Percentiles rank a stretch among this genome's conserved stretches.
Conservation (phyloP, 1,140 invertebrate genomes). For the Tetragonula clypearis region DNA sequence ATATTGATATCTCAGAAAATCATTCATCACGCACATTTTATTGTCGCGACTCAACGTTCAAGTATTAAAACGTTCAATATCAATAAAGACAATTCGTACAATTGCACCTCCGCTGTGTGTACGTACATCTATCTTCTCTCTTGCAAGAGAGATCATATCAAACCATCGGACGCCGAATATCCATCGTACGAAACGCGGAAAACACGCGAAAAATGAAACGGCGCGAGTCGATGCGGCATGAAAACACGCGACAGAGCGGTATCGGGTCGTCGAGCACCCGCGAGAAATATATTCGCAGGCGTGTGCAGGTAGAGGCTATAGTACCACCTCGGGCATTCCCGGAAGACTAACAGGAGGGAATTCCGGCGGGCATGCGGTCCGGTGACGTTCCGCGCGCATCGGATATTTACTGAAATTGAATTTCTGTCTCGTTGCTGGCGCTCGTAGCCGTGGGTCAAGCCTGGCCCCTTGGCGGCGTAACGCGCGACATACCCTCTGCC, state of each 20-base stretch:
- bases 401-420: constrained; percentile 73
- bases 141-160: neutral
- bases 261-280: neutral
- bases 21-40: too few species aligned
- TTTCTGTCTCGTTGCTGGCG: constrained; percentile 54
- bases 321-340: neutral
- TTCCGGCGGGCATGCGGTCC: constrained; percentile 14
- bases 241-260: neutral
- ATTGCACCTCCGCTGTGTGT: too few species aligned
- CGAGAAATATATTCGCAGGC: constrained; percentile 7
- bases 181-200: neutral
- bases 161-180: neutral
- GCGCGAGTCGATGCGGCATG: neutral
- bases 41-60: too few species aligned
- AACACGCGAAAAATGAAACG: neutral
- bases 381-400: constrained; percentile 36
- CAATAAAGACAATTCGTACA: too few species aligned
- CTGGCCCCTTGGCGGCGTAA: constrained; percentile 50
- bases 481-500: constrained; percentile 51
- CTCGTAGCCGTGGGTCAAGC: constrained; percentile 43
- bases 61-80: too few species aligned
- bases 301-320: neutral
- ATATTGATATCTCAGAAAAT: too few species aligned
- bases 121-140: too few species aligned
- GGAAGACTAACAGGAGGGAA: constrained; percentile 18